phyloP scores from a whole-genome alignment of 2,113 vertebrate genomes.

The Spea multiplicata region DNA sequence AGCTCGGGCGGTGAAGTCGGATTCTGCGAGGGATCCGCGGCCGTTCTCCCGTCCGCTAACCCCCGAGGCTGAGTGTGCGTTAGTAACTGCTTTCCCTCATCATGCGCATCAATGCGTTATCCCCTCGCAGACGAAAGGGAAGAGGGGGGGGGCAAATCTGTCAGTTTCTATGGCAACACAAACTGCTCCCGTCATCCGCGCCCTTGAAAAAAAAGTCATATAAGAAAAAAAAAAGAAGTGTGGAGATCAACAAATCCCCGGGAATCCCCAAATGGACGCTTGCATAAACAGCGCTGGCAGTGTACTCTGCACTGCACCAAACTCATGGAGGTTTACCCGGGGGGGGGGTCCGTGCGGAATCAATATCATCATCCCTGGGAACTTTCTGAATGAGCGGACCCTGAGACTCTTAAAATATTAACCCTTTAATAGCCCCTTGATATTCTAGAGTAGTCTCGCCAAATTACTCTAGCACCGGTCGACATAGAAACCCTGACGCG shows the following conservation, averaged over 20 bases:
- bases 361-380: too few relatives aligned
- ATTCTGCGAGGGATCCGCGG: constrained; percentile 5
- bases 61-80: constrained; percentile 35
- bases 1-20: not conserved
- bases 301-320: not conserved
- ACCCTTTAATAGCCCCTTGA: too few relatives aligned
- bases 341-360: too few relatives aligned
- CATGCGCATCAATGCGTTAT: constrained; percentile 46
- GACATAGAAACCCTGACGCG: too few relatives aligned
- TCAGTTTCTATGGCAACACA: constrained; percentile 46
- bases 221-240: constrained; percentile 8
- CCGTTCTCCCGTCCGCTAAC: constrained; percentile 8
- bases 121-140: constrained; percentile 1
- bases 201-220: constrained; percentile 43
- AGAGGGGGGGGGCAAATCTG: constrained; percentile 30
- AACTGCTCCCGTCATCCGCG: constrained; percentile 42
- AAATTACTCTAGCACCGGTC: too few relatives aligned
- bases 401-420: too few relatives aligned
- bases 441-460: too few relatives aligned
- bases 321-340: too few relatives aligned
- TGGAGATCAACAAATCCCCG: not conserved
- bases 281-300: not conserved
- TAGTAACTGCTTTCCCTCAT: constrained; percentile 32
- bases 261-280: constrained; percentile 29
- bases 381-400: too few relatives aligned